A percentile compares a stretch with the other conserved stretches of the same genome.
Conservation (phyloP, 2,888 invertebrate genomes). For the Scelioninae gen. 1 region DNA sequence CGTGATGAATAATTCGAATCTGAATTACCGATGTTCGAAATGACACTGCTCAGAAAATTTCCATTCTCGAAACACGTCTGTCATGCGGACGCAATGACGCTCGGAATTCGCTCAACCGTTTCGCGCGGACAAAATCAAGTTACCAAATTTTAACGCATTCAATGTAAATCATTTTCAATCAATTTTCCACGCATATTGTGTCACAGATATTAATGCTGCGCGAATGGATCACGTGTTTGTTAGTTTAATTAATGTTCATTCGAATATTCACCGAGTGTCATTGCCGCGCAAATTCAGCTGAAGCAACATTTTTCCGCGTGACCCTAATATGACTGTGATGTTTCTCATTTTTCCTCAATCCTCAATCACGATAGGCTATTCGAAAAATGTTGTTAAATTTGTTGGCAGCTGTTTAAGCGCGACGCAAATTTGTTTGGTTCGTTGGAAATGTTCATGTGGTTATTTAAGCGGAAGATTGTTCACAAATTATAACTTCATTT, state of each 20-base stretch:
- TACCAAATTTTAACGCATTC: slow-evolving; percentile 35
- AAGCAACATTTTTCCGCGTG: slow-evolving; percentile 26
- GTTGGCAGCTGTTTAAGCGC: slow-evolving; percentile 11
- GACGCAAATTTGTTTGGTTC: slow-evolving; percentile 17
- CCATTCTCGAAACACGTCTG: slow-evolving; percentile 20
- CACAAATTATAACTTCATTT: too few relatives aligned
- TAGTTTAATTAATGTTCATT: slow-evolving; percentile 33
- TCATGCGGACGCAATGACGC: slow-evolving; percentile 33
- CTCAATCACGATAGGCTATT: slow-evolving; percentile 18
- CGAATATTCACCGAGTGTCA: slow-evolving; percentile 10
- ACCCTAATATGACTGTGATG: slow-evolving; percentile 56
- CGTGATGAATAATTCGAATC: slow-evolving; percentile 33
- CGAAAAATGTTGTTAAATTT: slow-evolving; percentile 25
- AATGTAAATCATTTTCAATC: slow-evolving; percentile 28
- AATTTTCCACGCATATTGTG: slow-evolving; percentile 16
- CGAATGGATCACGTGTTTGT: slow-evolving; percentile 20
- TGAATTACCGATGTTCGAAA: slow-evolving; percentile 25
- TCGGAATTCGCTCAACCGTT: slow-evolving; percentile 13
- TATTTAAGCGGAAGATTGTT: too few relatives aligned
- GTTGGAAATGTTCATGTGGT: too few relatives aligned
- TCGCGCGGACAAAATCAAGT: slow-evolving; percentile 11
- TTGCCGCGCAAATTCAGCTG: slow-evolving; percentile 15
- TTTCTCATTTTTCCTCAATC: slow-evolving; percentile 39
- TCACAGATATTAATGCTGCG: slow-evolving; percentile 18
- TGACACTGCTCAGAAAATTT: slow-evolving; percentile 47